Base-by-base conservation (phyloP, 1,140 invertebrate genomes). In the Hylaeus volcanicus region DNA sequence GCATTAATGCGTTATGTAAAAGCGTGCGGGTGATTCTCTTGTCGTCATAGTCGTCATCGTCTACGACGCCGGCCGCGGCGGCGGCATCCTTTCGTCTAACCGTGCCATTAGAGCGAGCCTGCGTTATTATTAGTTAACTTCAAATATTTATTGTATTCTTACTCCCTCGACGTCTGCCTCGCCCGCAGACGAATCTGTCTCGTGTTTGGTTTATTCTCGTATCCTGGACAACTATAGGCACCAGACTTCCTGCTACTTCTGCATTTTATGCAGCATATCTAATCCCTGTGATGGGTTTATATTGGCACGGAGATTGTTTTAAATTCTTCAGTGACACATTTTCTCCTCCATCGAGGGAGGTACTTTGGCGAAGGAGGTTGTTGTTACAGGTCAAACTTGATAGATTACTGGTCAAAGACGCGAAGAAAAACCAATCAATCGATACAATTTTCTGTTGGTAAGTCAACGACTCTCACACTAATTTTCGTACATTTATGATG, bases 51-150 rank as follows among this genome's bases (percentile, higher is more conserved):
- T 65, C 70, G 70, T 75, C 72, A n/a, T 60, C 41, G 65, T 51
- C 63, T 55, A 45, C 45, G 26, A 41, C 48, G 60, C 37, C 53
- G 14, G 4, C 26, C 5, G 11, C 37, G 71, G 8, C 73, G 69
- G 68, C 85, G 87, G 87, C 81, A 60, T 73, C 84, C 82, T 88
- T 88, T 87, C 74, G 85, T 88, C 85, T 75, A 71, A 76, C 48
- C 70, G 39, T 68, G 79, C 79, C 85, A 86, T 88, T 82, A 84
- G 81, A 56, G 66, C 82, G 74, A 41, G 65, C 65, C 73, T 61
- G 74, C 84, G 89, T 91, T 91, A 90, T 92, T 92, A 92, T 92
- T 92, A 91, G 91, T 91, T 88, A 86, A 88, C 87, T 90, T 89
- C 82, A 91, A 92, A 91, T 91, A 91, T 91, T 91, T 90, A 91